Conservation (phyloP, 1,140 invertebrate genomes). For the Hylaeus volcanicus region DNA sequence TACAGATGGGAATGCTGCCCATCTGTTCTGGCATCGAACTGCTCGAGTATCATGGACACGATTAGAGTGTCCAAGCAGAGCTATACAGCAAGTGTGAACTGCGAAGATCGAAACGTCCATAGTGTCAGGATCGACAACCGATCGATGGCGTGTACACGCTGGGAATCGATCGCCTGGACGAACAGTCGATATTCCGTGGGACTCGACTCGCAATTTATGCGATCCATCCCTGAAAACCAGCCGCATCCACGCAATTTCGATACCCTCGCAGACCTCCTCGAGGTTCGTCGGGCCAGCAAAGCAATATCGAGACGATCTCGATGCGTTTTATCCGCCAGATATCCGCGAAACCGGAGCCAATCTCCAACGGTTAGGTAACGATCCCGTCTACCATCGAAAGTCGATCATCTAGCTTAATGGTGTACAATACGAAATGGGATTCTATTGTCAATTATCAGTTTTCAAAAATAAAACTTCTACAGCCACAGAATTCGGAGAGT, state of each 20-base stretch:
- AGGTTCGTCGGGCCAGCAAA: conserved; percentile 1
- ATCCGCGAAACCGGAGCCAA: neutral
- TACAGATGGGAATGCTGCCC: no score
- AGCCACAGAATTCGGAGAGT: no score
- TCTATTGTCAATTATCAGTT: no score
- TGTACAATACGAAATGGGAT: neutral
- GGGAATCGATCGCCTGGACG: neutral
- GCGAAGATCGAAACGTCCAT: no score
- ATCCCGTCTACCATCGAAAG: no score
- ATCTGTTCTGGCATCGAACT: no score
- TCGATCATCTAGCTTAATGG: neutral
- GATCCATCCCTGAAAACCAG: conserved; percentile 2
- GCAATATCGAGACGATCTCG: conserved; percentile 24
- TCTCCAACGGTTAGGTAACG: neutral
- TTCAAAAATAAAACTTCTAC: no score
- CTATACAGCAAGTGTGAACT: neutral
- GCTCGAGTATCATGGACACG: no score
- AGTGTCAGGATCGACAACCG: no score
- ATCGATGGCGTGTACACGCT: no score
- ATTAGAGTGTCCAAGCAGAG: neutral
- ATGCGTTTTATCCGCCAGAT: conserved; percentile 29
- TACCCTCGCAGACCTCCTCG: neutral
- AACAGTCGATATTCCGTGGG: neutral
- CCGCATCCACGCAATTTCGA: conserved; percentile 25
- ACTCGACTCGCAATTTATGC: conserved; percentile 6